These are phyloP conservation scores for Noctua comes DNA, from an alignment of 2,888 invertebrate species.

Conservation along the genomic window DNA sequence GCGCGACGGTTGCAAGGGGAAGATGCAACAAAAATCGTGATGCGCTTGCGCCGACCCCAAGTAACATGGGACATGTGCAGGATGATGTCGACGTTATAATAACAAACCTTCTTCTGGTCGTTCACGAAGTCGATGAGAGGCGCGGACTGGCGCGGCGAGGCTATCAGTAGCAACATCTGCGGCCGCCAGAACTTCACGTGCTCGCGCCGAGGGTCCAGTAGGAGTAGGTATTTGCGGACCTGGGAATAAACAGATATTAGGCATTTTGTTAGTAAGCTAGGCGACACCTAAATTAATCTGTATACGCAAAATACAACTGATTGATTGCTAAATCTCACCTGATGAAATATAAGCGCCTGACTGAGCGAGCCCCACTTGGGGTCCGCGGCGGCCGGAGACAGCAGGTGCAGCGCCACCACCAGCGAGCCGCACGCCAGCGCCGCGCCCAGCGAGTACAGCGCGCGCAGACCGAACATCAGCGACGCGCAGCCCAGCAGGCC, in stretches of 20 bases:
- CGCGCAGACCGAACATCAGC: constrained; percentile 98
- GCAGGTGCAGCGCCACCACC: constrained; percentile 96
- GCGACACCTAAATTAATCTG: too few relatives aligned
- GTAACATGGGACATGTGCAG: background rate
- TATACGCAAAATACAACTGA: too few relatives aligned
- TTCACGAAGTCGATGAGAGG: constrained; percentile 99
- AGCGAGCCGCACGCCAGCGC: constrained; percentile 95
- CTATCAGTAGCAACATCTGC: constrained; percentile 97
- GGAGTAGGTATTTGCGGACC: constrained; percentile 98
- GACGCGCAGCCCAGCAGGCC: constrained; percentile 96
- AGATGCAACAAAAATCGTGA: background rate
- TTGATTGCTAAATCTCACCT: constrained; percentile 88
- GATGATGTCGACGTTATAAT: background rate
- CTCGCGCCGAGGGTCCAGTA: constrained; percentile 98
- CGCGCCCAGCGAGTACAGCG: constrained; percentile 96
- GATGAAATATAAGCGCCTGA: constrained; percentile 99
- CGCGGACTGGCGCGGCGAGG: constrained; percentile 96
- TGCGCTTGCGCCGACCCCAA: background rate
- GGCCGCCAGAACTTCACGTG: constrained; percentile 99
- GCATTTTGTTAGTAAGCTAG: too few relatives aligned
- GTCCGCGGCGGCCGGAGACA: constrained; percentile 95
- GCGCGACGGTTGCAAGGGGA: background rate
- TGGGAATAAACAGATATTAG: too few relatives aligned
- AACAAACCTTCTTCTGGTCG: constrained; percentile 96
- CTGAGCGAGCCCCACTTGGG: constrained; percentile 99